A percentile compares a stretch with the other conserved stretches of the same genome.
Evolutionary conservation across 2,113 vertebrate genomes (phyloP).

Genomic region (Ploceus nigricollis): DNA sequence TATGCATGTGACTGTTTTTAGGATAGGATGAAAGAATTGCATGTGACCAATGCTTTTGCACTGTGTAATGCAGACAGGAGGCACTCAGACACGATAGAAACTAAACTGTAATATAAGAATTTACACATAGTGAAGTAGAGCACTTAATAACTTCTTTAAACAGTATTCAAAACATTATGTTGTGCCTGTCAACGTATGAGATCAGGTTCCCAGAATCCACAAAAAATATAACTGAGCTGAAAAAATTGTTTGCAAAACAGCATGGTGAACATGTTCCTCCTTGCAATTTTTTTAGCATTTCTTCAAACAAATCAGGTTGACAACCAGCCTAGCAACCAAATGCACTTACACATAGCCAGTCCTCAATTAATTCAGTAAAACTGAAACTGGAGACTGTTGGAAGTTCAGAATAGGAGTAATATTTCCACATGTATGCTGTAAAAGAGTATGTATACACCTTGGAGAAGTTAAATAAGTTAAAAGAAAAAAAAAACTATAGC

Average conservation of each 20-base stretch:
- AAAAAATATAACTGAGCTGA: not conserved
- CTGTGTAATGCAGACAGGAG: not conserved
- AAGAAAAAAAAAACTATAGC: not conserved
- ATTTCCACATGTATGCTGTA: not conserved
- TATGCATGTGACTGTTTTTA: not conserved
- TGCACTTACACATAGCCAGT: not conserved
- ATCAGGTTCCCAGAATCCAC: not conserved
- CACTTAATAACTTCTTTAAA: not conserved
- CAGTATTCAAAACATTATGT: not conserved
- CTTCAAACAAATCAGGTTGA: not conserved
- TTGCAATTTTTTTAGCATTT: not conserved
- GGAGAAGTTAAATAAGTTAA: not conserved
- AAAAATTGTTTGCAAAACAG: not conserved
- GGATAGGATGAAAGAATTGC: not conserved
- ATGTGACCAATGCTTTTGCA: not conserved
- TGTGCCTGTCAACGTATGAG: not conserved
- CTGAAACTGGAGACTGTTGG: not conserved
- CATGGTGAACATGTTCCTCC: not conserved
- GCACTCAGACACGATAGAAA: not conserved
- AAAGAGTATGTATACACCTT: not conserved
- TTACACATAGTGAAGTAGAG: not conserved
- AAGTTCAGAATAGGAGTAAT: not conserved
- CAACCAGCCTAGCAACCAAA: not conserved
- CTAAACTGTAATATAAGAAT: not conserved
- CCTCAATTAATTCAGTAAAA: not conserved